Percentiles rank a stretch among this genome's conserved stretches.
These are phyloP conservation scores for Tachysurus vachellii DNA, from an alignment of 2,113 vertebrate genomes.

Conservation along the genomic window DNA sequence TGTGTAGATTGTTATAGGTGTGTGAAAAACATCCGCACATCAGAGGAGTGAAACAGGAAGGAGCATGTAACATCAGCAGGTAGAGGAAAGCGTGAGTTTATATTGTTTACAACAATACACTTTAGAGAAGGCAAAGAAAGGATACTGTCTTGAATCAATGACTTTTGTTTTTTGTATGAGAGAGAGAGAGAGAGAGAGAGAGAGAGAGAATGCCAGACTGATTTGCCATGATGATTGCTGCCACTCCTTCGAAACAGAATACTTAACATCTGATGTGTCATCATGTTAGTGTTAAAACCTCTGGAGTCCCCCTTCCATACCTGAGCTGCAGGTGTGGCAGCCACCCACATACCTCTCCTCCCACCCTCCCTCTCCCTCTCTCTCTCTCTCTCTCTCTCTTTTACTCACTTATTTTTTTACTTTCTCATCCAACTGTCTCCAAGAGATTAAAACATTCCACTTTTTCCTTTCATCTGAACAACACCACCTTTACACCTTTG, in stretches of 20 bases:
- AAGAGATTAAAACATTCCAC: conserved; percentile 38
- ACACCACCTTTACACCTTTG: not conserved
- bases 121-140: not conserved
- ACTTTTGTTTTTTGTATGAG: not conserved
- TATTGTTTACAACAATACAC: too few species aligned
- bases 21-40: conserved; percentile 4
- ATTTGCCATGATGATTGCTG: conserved; percentile 13
- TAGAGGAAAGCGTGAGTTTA: not conserved
- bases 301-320: conserved; percentile 25
- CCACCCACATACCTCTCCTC: conserved; percentile 24
- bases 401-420: not conserved
- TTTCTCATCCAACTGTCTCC: conserved; percentile 10
- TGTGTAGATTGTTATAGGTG: not conserved
- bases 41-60: not conserved
- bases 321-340: conserved; percentile 29
- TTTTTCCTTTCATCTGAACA: conserved; percentile 26
- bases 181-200: not conserved
- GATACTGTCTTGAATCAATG: not conserved
- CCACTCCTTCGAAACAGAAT: conserved; percentile 13
- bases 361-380: not conserved
- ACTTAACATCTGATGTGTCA: conserved; percentile 4
- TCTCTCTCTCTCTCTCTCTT: not conserved
- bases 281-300: not conserved
- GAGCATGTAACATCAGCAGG: not conserved
- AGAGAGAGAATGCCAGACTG: not conserved